Conservation (phyloP, 2,888 invertebrate genomes). For the Cephus pygmeus region DNA sequence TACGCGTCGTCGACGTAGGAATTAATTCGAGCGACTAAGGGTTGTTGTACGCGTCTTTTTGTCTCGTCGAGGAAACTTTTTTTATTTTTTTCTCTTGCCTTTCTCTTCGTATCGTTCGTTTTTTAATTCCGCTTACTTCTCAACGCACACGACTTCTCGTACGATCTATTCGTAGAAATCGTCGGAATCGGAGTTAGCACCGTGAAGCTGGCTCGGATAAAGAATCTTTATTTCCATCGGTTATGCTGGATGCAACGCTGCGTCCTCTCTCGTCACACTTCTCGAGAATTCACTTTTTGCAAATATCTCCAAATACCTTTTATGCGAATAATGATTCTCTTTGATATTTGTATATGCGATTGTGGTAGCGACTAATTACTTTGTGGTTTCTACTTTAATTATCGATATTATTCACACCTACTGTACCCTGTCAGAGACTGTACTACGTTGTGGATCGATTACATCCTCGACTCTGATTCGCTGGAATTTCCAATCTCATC, state of each 20-base stretch:
- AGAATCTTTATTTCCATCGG: constrained; percentile 42
- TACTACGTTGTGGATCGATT: not conserved
- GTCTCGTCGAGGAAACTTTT: not conserved
- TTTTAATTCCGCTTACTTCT: not conserved
- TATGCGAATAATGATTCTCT: not conserved
- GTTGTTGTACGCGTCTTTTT: not conserved
- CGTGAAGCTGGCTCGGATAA: constrained; percentile 23
- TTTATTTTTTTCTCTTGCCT: not conserved
- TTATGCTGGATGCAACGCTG: not conserved
- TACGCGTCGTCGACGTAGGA: not conserved
- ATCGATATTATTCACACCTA: not conserved
- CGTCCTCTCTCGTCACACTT: not conserved
- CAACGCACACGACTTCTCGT: not conserved
- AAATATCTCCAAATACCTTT: not conserved
- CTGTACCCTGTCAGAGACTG: not conserved
- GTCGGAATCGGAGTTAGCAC: not conserved
- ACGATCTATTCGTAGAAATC: not conserved
- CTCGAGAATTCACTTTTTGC: not conserved
- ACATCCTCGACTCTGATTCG: not conserved
- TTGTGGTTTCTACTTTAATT: not conserved
- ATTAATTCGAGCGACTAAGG: not conserved
- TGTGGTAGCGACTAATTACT: not conserved
- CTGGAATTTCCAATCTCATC: not conserved
- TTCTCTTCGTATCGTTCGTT: not conserved
- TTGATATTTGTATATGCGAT: not conserved